A percentile compares a stretch with the other conserved stretches of the same genome.
Conservation (phyloP, 1,140 invertebrate genomes). For the Lethrus apterus region DNA sequence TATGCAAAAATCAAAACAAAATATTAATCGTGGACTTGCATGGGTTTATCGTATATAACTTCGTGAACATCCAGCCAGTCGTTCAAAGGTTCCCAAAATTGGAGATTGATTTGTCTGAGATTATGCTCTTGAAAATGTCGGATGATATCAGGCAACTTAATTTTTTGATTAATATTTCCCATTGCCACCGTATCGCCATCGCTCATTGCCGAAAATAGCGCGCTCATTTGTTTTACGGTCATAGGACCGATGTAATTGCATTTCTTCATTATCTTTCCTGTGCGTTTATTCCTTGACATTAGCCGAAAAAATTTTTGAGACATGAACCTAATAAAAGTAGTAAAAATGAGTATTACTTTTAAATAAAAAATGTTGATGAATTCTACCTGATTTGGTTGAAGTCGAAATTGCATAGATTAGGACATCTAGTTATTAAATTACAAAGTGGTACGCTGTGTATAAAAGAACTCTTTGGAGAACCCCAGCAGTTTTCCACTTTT, state of each 20-base stretch:
- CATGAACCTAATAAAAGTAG: constrained; percentile 10
- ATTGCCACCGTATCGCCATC: constrained; percentile 10
- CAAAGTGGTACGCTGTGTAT: constrained; percentile 13
- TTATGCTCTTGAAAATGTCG: constrained; percentile 10
- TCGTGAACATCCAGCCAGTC: not conserved
- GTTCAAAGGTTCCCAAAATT: constrained; percentile 12
- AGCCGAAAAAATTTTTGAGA: constrained; percentile 18
- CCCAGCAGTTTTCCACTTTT: constrained; percentile 16
- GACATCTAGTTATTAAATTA: constrained; percentile 14
- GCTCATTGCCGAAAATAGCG: constrained; percentile 5
- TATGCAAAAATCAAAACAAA: too few species aligned
- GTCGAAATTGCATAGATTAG: constrained; percentile 13
- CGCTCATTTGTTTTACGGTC: constrained; percentile 16
- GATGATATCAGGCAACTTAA: constrained; percentile 11
- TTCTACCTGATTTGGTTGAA: constrained; percentile 17
- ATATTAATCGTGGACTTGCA: too few species aligned
- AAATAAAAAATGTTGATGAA: too few species aligned
- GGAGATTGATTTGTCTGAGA: constrained; percentile 4
- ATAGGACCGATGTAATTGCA: constrained; percentile 15
- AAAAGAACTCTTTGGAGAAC: not conserved
- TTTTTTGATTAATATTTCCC: constrained; percentile 10
- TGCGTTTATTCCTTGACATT: constrained; percentile 6
- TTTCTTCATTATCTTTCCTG: constrained; percentile 14
- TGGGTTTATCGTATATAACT: too few species aligned
- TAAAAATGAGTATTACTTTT: constrained; percentile 5